Conservation (phyloP, 2,888 invertebrate genomes). For the Melipona bicolor region DNA sequence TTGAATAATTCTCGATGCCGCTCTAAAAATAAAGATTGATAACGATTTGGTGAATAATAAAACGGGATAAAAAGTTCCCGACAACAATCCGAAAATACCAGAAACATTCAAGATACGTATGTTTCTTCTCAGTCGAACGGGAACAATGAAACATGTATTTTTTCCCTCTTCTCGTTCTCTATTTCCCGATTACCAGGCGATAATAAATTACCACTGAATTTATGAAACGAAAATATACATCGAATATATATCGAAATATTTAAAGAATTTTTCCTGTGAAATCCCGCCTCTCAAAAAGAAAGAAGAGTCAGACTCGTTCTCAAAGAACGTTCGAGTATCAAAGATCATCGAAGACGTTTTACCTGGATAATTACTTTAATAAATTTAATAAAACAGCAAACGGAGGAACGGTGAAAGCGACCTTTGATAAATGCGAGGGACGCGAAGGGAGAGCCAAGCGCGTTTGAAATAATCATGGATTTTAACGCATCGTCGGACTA, state of each 20-base stretch:
- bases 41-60: neutral
- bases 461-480: conserved; percentile 13
- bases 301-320: too few relatives aligned
- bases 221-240: neutral
- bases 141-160: neutral
- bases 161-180: neutral
- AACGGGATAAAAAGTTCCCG: neutral
- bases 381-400: neutral
- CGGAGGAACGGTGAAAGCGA: too few relatives aligned
- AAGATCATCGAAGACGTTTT: neutral
- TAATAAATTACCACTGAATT: too few relatives aligned
- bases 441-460: neutral
- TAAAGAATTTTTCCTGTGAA: neutral
- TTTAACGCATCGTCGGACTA: conserved; percentile 16
- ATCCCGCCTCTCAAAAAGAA: neutral
- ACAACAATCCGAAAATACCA: neutral
- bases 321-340: neutral
- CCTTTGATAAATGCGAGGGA: neutral
- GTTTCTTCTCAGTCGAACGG: neutral
- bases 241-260: neutral
- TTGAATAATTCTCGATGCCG: neutral
- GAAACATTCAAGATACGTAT: neutral
- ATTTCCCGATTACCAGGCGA: neutral
- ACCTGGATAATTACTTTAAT: neutral
- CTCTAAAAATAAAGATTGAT: neutral